These are phyloP conservation scores for Euspilapteryx auroguttella DNA, from an alignment of 2,888 invertebrate genomes.

Conservation along the genomic window DNA sequence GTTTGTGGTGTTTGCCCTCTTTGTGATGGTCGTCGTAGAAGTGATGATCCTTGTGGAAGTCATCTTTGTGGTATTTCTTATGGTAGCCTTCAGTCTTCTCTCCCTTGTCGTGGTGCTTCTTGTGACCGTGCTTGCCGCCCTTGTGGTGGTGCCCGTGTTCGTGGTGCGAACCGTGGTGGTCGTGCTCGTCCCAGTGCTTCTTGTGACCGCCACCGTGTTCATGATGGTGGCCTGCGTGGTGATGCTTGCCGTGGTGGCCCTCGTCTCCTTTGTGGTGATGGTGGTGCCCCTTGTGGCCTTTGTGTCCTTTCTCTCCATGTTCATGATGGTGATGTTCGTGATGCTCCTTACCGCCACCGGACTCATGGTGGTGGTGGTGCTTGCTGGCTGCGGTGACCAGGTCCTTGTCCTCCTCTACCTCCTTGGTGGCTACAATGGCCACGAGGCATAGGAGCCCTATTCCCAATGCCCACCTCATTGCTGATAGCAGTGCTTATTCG, in stretches of 20 bases:
- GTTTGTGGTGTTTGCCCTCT: constrained; percentile 12
- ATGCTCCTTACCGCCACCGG: constrained; percentile 44
- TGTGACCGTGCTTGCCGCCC: constrained; percentile 43
- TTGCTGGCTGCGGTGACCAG: constrained; percentile 42
- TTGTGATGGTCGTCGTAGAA: constrained; percentile 49
- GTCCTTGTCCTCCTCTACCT: constrained; percentile 21
- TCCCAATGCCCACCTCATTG: constrained; percentile 40
- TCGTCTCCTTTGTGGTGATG: constrained; percentile 50
- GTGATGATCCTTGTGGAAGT: constrained; percentile 52
- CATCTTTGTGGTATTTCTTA: constrained; percentile 51
- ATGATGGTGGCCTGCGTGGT: constrained; percentile 39
- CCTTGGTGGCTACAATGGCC: constrained; percentile 12
- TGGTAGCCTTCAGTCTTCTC: constrained; percentile 46
- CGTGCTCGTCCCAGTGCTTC: constrained; percentile 43
- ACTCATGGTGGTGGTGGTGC: constrained; percentile 32
- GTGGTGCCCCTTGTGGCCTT: constrained; percentile 49
- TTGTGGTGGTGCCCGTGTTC: constrained; percentile 50
- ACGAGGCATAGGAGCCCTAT: constrained; percentile 37
- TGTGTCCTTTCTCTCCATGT: constrained; percentile 40
- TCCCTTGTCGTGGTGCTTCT: constrained; percentile 47
- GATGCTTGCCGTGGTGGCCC: constrained; percentile 41
- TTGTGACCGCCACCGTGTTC: constrained; percentile 46
- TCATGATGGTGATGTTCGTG: constrained; percentile 51
- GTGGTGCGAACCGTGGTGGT: constrained; percentile 42
- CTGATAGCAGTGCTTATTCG: constrained; percentile 13